A percentile compares a stretch with the other conserved stretches of the same genome.
phyloP scores from a whole-genome alignment of 2,797 vertebrate species.

The Pipistrellus pygmaeus region DNA sequence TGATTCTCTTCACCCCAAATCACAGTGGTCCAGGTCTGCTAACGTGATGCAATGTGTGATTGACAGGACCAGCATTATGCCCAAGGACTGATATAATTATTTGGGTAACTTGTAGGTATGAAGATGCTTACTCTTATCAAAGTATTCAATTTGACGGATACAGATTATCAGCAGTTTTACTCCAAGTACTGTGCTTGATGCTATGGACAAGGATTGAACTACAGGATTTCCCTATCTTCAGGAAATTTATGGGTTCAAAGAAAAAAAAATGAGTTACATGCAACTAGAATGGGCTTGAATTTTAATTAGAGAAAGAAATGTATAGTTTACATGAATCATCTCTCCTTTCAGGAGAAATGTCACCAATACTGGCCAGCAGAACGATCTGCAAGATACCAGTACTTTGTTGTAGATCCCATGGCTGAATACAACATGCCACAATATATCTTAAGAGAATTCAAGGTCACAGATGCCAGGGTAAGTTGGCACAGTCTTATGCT shows the following conservation, averaged over 20 bases:
- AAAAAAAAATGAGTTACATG: neutral
- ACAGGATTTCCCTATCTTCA: neutral
- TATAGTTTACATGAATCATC: slow-evolving; percentile 1
- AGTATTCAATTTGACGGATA: neutral
- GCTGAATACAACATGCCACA: slow-evolving; percentile 99
- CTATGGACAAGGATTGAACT: neutral
- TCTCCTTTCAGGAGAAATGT: slow-evolving; percentile 94
- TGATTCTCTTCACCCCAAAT: neutral
- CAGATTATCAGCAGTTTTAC: neutral
- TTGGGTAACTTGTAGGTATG: neutral
- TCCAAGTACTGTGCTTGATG: neutral
- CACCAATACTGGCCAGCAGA: slow-evolving; percentile 99
- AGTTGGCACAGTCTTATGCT: slow-evolving; percentile 80
- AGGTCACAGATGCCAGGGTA: slow-evolving; percentile 99
- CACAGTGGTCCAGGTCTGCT: neutral
- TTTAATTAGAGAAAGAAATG: neutral
- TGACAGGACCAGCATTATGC: neutral
- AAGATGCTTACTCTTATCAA: neutral
- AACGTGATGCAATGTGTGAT: neutral
- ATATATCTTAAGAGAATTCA: slow-evolving; percentile 99
- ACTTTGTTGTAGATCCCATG: slow-evolving; percentile 99
- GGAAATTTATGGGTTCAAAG: neutral
- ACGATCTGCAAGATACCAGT: slow-evolving; percentile 98
- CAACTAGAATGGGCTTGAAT: neutral
- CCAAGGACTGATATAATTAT: neutral